These are phyloP conservation scores for Eremobia ochroleuca DNA, from an alignment of 2,888 invertebrate genomes.

Conservation along the genomic window DNA sequence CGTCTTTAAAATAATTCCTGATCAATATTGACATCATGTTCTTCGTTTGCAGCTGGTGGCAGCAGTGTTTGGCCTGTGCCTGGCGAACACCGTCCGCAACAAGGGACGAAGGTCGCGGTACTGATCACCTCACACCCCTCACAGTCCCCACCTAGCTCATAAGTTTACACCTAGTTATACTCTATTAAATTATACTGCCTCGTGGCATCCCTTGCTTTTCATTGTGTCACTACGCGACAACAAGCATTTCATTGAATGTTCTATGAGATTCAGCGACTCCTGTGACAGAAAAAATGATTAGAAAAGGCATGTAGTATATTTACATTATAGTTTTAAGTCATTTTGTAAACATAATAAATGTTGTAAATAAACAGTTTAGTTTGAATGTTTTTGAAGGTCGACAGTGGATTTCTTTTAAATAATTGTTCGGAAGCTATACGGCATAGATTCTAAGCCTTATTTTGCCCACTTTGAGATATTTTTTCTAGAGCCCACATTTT, in stretches of 20 bases:
- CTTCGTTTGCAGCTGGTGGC: conserved; percentile 91
- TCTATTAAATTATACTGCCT: conserved; percentile 36
- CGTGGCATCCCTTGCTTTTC: conserved; percentile 17
- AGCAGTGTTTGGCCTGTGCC: conserved; percentile 95
- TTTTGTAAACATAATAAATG: conserved; percentile 45
- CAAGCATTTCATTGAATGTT: neutral
- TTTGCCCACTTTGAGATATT: too few species aligned
- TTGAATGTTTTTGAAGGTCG: neutral
- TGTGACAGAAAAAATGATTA: neutral
- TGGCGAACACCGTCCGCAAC: conserved; percentile 96
- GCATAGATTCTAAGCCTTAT: too few species aligned
- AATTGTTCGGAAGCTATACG: neutral
- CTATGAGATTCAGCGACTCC: neutral
- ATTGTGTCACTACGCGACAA: conserved; percentile 15
- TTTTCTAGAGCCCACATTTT: too few species aligned
- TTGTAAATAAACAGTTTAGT: conserved; percentile 37
- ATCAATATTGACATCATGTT: conserved; percentile 8
- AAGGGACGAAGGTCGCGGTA: conserved; percentile 92
- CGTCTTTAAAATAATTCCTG: neutral
- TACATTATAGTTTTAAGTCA: conserved; percentile 43
- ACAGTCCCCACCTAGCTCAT: conserved; percentile 37
- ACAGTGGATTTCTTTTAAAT: neutral
- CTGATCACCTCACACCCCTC: conserved; percentile 65
- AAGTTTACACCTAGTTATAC: conserved; percentile 51
- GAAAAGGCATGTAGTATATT: conserved; percentile 5